Evolutionary conservation across 2,113 vertebrate genomes (phyloP), one percentile per base, ranked within the genome.

Genomic region (Microcebus lehilahytsara): DNA sequence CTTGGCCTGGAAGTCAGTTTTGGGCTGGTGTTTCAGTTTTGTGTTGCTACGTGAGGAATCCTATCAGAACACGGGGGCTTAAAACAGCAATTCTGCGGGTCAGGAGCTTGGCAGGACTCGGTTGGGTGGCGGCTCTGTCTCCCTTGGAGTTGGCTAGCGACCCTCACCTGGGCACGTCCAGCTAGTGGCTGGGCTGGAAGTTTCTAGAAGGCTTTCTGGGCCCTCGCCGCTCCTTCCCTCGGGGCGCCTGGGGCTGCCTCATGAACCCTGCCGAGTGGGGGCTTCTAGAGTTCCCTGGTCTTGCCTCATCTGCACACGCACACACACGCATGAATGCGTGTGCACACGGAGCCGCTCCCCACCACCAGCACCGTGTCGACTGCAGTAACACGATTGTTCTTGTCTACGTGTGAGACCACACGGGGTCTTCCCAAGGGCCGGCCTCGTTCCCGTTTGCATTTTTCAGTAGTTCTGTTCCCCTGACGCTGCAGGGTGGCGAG

Each of bases 41-140:
- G 51, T 91, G 0, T n/a, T 5, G 69, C 46, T 42, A 0, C 5
- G 0, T 19, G 30, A 64, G 42, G 46, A 69, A n/a, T 6, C 9
- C 3, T 37, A 11, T 30, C 16, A 60, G 32, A 56, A 37, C 16
- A 60, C 10, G 8, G 42, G 30, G 53, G 46, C 60, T 77, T 42
- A 14, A 20, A 25, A 87, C 64, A 14, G 13, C 49, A 32, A 2
- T 51, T 62, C 30, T 5, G 17, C 14, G 86, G 62, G 46, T 6
- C 3, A 17, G 34, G 62, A 34, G 30, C 16, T 16, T 11, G 58
- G 27, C 72, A 34, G 46, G 58, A 17, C 9, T 40, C 9, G 4
- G 37, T 32, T 1, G 16, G 27, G 23, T 62, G 60, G 9, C 0
- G 25, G 60, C 25, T 62, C 60, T 27, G 25, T 62, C 60, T 62